phyloP scores from a whole-genome alignment of 2,797 vertebrate genomes.

The Melanotaenia maccullochi region DNA sequence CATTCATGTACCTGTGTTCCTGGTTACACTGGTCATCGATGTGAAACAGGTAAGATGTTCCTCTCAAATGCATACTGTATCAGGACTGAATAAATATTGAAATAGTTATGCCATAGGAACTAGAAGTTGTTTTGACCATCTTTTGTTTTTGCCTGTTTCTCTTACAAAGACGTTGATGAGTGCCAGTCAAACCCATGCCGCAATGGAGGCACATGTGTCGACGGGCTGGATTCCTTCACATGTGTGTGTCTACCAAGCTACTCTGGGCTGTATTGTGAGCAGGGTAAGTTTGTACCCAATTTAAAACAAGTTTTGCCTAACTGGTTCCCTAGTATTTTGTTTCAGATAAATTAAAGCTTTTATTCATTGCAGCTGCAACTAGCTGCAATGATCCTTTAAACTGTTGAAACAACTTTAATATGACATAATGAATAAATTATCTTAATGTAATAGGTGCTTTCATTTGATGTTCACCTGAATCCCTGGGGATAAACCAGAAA shows the following conservation, averaged over 20 bases:
- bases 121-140: neutral
- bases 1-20: conserved; percentile 90
- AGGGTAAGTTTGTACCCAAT: conserved; percentile 83
- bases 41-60: conserved; percentile 90
- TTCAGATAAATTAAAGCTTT: conserved; percentile 2
- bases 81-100: neutral
- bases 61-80: neutral
- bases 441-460: neutral
- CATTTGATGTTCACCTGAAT: conserved; percentile 26
- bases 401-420: neutral
- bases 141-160: conserved; percentile 25
- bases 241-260: conserved; percentile 97
- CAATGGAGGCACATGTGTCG: conserved; percentile 95
- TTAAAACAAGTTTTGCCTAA: neutral
- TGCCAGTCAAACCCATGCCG: conserved; percentile 95
- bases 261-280: conserved; percentile 89
- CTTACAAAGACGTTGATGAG: conserved; percentile 90
- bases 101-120: neutral
- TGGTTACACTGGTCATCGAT: conserved; percentile 90
- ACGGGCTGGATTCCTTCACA: conserved; percentile 88
- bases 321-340: neutral
- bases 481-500: neutral
- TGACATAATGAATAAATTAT: conserved; percentile 6
- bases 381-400: neutral
- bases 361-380: neutral